phyloP scores from a whole-genome alignment of 2,113 vertebrate species.

The Jaculus jaculus region DNA sequence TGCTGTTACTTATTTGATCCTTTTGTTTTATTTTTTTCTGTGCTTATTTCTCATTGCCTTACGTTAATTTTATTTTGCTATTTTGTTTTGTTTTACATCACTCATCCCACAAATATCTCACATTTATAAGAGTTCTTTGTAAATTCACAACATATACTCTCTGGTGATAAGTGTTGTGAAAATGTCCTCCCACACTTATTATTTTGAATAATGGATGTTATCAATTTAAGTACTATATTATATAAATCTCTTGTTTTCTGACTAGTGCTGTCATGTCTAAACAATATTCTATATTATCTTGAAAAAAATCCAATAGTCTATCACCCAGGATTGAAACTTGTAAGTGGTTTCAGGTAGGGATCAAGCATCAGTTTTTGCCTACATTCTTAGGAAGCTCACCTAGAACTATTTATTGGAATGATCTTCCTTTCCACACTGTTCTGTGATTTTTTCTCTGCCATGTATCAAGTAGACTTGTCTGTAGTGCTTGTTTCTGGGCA shows the following conservation, averaged over 20 bases:
- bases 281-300: neutral
- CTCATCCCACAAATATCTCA: neutral
- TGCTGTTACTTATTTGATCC: slow-evolving; percentile 1
- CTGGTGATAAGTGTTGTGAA: neutral
- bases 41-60: neutral
- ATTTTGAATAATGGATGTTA: neutral
- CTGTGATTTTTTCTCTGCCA: neutral
- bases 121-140: neutral
- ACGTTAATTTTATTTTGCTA: neutral
- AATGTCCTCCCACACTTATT: neutral
- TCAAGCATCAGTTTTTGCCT: neutral
- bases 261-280: neutral
- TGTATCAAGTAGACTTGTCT: neutral
- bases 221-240: slow-evolving; percentile 19
- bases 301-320: neutral
- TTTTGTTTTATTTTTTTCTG: slow-evolving; percentile 1
- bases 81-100: neutral
- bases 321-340: neutral
- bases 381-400: neutral
- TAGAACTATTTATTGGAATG: neutral
- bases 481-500: neutral
- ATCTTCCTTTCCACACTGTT: neutral
- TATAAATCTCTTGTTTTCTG: neutral
- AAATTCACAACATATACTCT: neutral
- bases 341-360: neutral